Conservation (phyloP, 2,113 vertebrate genomes). For the Menura novaehollandiae region DNA sequence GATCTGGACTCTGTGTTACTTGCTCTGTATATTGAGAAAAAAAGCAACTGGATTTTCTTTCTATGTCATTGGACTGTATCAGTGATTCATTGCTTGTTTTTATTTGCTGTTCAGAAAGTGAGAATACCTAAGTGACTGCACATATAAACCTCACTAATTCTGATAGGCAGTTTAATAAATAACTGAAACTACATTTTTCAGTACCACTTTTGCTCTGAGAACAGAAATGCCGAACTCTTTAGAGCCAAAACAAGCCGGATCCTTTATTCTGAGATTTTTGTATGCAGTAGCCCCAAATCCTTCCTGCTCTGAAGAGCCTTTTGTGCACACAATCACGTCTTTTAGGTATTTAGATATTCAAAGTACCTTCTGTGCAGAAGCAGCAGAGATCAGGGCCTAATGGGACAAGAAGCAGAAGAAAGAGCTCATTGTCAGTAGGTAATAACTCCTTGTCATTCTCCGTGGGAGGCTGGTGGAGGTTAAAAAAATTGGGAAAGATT, state of each 20-base stretch:
- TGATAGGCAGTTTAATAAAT: background rate
- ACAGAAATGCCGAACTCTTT: background rate
- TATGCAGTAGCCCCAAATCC: background rate
- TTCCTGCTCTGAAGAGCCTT: background rate
- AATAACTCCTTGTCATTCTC: slow-evolving; percentile 63
- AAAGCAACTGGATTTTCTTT: background rate
- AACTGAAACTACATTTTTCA: background rate
- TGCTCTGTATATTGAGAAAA: background rate
- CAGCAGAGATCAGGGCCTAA: slow-evolving; percentile 57
- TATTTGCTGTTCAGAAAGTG: background rate
- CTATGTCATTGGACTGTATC: background rate
- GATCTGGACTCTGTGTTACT: background rate
- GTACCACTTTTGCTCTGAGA: background rate
- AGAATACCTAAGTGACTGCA: background rate
- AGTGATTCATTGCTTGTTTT: background rate
- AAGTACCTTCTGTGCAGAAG: slow-evolving; percentile 10
- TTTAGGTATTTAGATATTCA: slow-evolving; percentile 31
- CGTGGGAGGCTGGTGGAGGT: slow-evolving; percentile 56
- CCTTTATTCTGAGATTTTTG: background rate
- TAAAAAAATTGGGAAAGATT: slow-evolving; percentile 1
- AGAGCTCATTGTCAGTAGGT: slow-evolving; percentile 59
- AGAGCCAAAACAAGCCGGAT: background rate
- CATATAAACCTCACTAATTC: background rate
- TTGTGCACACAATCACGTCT: background rate
- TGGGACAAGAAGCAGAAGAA: slow-evolving; percentile 60